A percentile compares a stretch with the other conserved stretches of the same genome.
Conservation (phyloP, 2,888 invertebrate species). For the Podotricha telesiphe region DNA sequence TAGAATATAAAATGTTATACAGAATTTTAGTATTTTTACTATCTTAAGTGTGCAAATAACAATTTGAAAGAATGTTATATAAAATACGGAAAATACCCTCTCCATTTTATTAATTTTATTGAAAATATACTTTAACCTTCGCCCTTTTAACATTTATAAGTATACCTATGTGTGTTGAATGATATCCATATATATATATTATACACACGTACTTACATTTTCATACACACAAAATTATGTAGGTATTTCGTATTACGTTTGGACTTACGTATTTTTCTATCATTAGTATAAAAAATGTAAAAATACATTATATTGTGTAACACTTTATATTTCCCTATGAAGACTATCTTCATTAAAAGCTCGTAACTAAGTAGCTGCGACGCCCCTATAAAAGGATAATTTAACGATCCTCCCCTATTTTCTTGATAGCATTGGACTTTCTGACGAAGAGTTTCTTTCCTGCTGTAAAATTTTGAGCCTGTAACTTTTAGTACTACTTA, state of each 20-base stretch:
- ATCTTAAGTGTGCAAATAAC: too few species aligned
- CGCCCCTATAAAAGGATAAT: conserved; percentile 24
- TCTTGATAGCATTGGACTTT: conserved; percentile 21
- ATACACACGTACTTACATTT: too few species aligned
- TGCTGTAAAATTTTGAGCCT: background rate
- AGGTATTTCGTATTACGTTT: background rate
- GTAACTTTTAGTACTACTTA: background rate
- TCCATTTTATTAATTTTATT: too few species aligned
- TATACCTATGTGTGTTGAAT: too few species aligned
- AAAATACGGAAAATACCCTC: too few species aligned
- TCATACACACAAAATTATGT: too few species aligned
- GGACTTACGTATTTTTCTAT: background rate
- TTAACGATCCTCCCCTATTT: conserved; percentile 24
- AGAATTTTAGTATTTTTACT: too few species aligned
- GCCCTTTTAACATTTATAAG: too few species aligned
- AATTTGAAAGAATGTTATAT: too few species aligned
- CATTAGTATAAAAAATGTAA: background rate
- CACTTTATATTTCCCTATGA: background rate
- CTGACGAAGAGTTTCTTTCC: background rate
- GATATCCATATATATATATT: too few species aligned
- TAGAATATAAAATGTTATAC: too few species aligned
- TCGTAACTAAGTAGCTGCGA: conserved; percentile 13
- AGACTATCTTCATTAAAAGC: conserved; percentile 16
- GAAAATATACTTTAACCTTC: too few species aligned
- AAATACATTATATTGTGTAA: background rate